These are phyloP conservation scores for Hydraecia micacea DNA, from an alignment of 2,888 invertebrate genomes.

Conservation along the genomic window DNA sequence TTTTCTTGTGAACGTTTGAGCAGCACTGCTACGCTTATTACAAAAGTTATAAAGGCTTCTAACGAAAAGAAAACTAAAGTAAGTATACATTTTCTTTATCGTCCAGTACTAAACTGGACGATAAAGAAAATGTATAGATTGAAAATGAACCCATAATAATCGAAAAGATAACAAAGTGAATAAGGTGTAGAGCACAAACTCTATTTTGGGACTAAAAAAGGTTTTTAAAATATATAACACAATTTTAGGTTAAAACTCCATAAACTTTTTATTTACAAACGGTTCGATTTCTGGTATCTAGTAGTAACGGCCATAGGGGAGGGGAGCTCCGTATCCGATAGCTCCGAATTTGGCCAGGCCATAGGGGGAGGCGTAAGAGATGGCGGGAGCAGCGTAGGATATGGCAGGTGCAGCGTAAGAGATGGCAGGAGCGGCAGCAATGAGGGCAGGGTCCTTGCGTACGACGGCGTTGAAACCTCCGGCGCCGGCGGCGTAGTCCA, in stretches of 20 bases:
- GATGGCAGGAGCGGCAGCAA: conserved; percentile 64
- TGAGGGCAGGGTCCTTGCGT: conserved; percentile 82
- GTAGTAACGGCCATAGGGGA: conserved; percentile 63
- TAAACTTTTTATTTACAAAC: conserved; percentile 62
- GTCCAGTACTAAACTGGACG: not conserved
- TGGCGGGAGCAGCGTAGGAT: conserved; percentile 61
- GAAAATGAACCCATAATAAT: not conserved
- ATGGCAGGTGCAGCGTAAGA: conserved; percentile 61
- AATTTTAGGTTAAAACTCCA: conserved; percentile 14
- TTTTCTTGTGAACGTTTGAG: conserved; percentile 10
- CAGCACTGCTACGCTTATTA: not conserved
- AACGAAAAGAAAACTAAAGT: not conserved
- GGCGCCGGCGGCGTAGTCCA: conserved; percentile 89
- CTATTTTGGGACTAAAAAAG: not conserved
- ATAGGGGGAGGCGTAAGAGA: conserved; percentile 39
- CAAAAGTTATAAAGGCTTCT: conserved; percentile 14
- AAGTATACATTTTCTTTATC: too few species aligned
- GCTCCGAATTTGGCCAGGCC: conserved; percentile 47
- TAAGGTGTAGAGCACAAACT: not conserved
- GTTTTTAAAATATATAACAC: not conserved
- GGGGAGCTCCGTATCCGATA: conserved; percentile 52
- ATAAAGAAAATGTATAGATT: not conserved
- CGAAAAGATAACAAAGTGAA: not conserved
- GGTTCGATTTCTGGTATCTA: conserved; percentile 33
- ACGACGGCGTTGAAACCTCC: conserved; percentile 90